These are phyloP conservation scores for Microcebus ravelobensis DNA, from an alignment of 2,113 vertebrate species.

Conservation along the genomic window DNA sequence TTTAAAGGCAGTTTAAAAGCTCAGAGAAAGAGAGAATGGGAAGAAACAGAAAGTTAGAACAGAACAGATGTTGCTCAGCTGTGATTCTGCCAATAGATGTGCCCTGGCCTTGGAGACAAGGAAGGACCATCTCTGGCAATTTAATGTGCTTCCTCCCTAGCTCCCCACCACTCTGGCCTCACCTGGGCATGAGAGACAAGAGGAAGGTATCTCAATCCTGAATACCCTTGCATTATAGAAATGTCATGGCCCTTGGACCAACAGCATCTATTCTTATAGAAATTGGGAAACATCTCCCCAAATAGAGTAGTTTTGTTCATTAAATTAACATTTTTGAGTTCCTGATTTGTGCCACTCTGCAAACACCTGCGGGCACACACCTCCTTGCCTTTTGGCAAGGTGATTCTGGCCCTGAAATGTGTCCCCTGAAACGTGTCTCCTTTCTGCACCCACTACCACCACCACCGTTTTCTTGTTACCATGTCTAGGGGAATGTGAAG, in stretches of 20 bases:
- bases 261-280: background rate
- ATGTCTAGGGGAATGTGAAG: background rate
- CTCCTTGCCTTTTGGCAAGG: background rate
- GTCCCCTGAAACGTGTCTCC: background rate
- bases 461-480: background rate
- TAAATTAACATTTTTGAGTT: background rate
- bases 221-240: background rate
- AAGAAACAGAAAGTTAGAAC: background rate
- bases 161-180: background rate
- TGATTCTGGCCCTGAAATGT: background rate
- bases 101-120: background rate
- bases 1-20: slow-evolving; percentile 1
- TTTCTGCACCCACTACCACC: background rate
- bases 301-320: background rate
- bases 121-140: background rate
- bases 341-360: background rate
- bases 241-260: background rate
- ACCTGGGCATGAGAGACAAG: background rate
- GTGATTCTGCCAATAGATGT: background rate
- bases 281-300: background rate
- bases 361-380: background rate
- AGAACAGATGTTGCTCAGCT: background rate
- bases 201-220: background rate
- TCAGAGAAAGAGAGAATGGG: background rate
- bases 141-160: background rate